A percentile compares a stretch with the other conserved stretches of the same genome.
phyloP scores from a whole-genome alignment of 2,113 vertebrate species.

The Macrotis lagotis region DNA sequence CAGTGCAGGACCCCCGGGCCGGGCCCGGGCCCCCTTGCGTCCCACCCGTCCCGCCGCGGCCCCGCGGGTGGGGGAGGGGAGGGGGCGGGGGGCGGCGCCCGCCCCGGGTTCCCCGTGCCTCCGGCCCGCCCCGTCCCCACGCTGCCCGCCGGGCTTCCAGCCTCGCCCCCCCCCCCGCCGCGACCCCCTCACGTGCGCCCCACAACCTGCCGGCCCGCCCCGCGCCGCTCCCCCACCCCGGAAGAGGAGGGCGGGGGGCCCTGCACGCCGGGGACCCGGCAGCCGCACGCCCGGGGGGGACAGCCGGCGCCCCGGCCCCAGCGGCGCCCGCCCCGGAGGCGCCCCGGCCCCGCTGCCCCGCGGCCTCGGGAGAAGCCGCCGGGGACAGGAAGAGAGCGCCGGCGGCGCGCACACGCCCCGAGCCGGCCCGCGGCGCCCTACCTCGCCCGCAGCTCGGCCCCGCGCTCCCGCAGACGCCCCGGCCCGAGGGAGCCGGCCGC shows the following conservation, averaged over 20 bases:
- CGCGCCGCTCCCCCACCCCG: slow-evolving; percentile 70
- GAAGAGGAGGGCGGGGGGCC: slow-evolving; percentile 76
- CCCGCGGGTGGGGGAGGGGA: no score
- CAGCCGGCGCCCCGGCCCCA: no score
- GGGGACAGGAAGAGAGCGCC: slow-evolving; percentile 76
- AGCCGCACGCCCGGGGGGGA: neutral
- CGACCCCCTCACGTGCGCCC: no score
- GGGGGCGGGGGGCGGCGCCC: no score
- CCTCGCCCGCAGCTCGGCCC: slow-evolving; percentile 54
- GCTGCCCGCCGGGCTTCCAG: slow-evolving; percentile 53
- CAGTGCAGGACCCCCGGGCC: no score
- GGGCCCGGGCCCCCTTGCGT: no score
- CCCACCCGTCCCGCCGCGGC: no score
- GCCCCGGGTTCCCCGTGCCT: no score
- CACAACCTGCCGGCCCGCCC: no score
- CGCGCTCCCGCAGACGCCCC: neutral
- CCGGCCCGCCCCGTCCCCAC: slow-evolving; percentile 66
- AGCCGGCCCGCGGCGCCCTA: slow-evolving; percentile 65
- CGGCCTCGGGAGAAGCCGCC: slow-evolving; percentile 40
- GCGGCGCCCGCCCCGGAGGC: neutral
- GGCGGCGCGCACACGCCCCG: slow-evolving; percentile 59
- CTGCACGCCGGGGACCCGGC: no score
- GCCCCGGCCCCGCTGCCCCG: neutral
- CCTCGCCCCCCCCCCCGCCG: slow-evolving; percentile 44
- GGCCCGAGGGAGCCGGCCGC: neutral